Evolutionary conservation across 2,113 vertebrate species (phyloP).

Genomic region (Aptenodytes forsteri): DNA sequence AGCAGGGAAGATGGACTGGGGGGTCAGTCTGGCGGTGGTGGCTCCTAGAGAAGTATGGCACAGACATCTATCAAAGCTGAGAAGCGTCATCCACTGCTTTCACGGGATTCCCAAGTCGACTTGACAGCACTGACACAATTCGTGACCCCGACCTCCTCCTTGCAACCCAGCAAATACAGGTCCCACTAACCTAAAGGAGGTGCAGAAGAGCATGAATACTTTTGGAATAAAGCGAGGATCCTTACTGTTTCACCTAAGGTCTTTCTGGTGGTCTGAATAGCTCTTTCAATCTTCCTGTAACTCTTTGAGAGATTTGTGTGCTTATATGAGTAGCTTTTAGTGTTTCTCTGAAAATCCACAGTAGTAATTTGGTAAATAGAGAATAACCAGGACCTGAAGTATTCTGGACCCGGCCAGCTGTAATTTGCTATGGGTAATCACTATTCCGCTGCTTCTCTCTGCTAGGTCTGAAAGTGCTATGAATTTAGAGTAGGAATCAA

Average conservation of each 20-base stretch:
- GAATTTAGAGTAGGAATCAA: conserved; percentile 79
- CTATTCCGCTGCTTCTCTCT: conserved; percentile 44
- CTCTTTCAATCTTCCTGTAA: neutral
- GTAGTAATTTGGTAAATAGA: conserved; percentile 45
- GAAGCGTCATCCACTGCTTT: neutral
- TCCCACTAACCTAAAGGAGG: neutral
- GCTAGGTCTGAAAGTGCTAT: conserved; percentile 52
- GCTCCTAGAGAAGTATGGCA: neutral
- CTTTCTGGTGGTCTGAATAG: neutral
- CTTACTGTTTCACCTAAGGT: neutral
- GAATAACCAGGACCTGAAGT: neutral
- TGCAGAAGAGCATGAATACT: neutral
- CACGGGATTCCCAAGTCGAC: neutral
- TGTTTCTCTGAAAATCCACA: conserved; percentile 11
- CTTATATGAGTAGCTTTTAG: neutral
- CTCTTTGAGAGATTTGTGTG: neutral
- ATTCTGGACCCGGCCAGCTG: neutral
- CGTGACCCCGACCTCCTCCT: fast-evolving
- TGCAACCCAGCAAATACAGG: neutral
- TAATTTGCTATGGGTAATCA: conserved; percentile 67
- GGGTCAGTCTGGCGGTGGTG: neutral
- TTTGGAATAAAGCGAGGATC: neutral
- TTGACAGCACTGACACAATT: neutral
- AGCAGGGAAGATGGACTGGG: neutral
- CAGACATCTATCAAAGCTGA: neutral